Base-by-base conservation (phyloP, 2,888 invertebrate species). In the Arge pagana region DNA sequence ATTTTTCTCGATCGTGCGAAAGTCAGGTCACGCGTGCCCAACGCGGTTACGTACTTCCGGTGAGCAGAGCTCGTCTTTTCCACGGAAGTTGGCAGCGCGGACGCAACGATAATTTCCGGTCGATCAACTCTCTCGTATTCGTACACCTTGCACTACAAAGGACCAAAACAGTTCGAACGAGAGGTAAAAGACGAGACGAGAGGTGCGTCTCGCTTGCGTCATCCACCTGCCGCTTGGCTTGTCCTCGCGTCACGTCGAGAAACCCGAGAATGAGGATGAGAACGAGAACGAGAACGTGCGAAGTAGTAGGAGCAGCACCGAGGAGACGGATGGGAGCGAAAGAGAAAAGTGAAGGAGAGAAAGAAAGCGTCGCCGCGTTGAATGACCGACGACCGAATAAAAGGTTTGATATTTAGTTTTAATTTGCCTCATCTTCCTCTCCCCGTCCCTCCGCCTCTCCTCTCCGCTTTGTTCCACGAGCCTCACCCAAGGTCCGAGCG, bases 131-230 rank as follows among this genome's bases (percentile, higher is more conserved):
- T n/a, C n/a, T n/a, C n/a, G n/a, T n/a, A n/a, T n/a, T n/a, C n/a
- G n/a, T n/a, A n/a, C n/a, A n/a, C n/a, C n/a, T n/a, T n/a, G n/a
- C n/a, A n/a, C n/a, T n/a, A n/a, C n/a, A n/a, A n/a, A n/a, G n/a
- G n/a, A n/a, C n/a, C n/a, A n/a, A n/a, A n/a, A n/a, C n/a, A n/a
- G n/a, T n/a, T n/a, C n/a, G n/a, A n/a, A n/a, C n/a, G n/a, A n/a
- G n/a, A n/a, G n/a, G n/a, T n/a, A n/a, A 40, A 33, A 50, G 45
- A 50, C 39, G 37, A 53, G 33, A 41, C 42, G 19, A 10, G 23
- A 43, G 42, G 41, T 50, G 54, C 50, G 50, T 60, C 54, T 58
- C 40, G 43, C 55, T 61, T 58, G 57, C 58, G 58, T 58, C 60
- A 60, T 59, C 55, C 57, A 60, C 60, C 60, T 59, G 60, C 56